These are phyloP conservation scores for Oligia latruncula DNA, from an alignment of 2,888 invertebrate genomes.

Conservation along the genomic window DNA sequence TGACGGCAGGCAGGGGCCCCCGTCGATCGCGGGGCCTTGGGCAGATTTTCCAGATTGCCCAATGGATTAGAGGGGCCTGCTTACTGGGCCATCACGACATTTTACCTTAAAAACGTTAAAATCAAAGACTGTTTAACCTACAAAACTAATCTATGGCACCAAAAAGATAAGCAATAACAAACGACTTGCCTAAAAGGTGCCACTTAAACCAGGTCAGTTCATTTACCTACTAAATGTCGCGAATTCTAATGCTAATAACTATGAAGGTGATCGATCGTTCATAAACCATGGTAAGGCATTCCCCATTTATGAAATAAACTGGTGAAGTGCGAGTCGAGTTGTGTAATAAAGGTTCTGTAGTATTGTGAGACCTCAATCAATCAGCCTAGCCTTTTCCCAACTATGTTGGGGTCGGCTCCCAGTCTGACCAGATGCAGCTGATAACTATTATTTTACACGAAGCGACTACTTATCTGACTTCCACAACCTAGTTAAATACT, in stretches of 20 bases:
- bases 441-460: too few species aligned
- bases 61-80: too few species aligned
- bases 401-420: too few species aligned
- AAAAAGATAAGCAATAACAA: slow-evolving; percentile 47
- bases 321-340: background rate
- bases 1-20: too few species aligned
- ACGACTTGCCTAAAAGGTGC: slow-evolving; percentile 34
- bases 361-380: background rate
- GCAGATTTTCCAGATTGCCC: too few species aligned
- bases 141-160: slow-evolving; percentile 21
- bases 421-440: too few species aligned
- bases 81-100: background rate
- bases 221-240: slow-evolving; percentile 56
- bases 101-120: background rate
- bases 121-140: background rate
- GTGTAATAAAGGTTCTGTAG: background rate
- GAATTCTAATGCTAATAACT: slow-evolving; percentile 45
- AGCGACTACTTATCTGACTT: too few species aligned
- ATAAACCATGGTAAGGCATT: slow-evolving; percentile 8
- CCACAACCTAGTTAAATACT: too few species aligned
- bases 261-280: slow-evolving; percentile 55
- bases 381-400: background rate
- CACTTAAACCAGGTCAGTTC: slow-evolving; percentile 45
- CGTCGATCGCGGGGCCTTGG: too few species aligned
- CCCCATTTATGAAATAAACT: slow-evolving; percentile 9